Evolutionary conservation across 2,888 invertebrate species (phyloP), one percentile per base, ranked within the genome.

Genomic region (Idaea dimidiata): DNA sequence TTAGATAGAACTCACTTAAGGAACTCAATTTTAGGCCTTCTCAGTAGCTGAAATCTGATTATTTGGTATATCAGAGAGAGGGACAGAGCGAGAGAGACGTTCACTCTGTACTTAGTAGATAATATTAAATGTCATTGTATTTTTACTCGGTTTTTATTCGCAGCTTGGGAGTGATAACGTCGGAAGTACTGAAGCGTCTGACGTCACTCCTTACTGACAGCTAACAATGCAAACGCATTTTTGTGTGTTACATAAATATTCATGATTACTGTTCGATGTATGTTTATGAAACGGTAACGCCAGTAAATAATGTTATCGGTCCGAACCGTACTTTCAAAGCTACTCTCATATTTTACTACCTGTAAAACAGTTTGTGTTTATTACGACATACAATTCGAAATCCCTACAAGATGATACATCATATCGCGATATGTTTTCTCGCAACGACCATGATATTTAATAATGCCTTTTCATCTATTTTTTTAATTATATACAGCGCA

Each of bases 221-320:
- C 43, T 43, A 43, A 43, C 43, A 56, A 14, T 56, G 56, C 56
- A 56, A 56, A 56, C 18, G 56, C 17, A 56, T 56, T 56, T 56
- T 56, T 56, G 56, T 8, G 43, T 43, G 43, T 43, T 43, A 43
- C 43, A 43, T 43, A 43, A 43, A 43, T 43, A 43, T 14, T 43
- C 43, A 14, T 10, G 43, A 43, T 43, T 43, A 43, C 43, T 43
- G 43, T 43, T 43, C 14, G 10, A 43, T 10, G 43, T 43, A 43
- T 43, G 43, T 43, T 43, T 43, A 56, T 18, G 17, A 56, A 18
- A 18, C 7, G n/a, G 16, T 17, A 55, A 55, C 17, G 16, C 17
- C 16, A 55, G 16, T 55, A 55, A 16, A 55, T 43, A 43, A 16
- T 55, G 17, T 55, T 55, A 17, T 17, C 54, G 54, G 3, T 17